A percentile compares a stretch with the other conserved stretches of the same genome.
These are phyloP conservation scores for cat (Felis catus) DNA, from an alignment of 2,113 vertebrate genomes.

Conservation along the genomic window F.catus_Fca126_mat1.0 CM031411.1:47822001-47822500, in stretches of 20 bases:
- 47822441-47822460: background rate
- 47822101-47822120: background rate
- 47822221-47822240: background rate
- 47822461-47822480: background rate
- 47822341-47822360: background rate
- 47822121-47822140: background rate
- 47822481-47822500: background rate
- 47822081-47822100: background rate
- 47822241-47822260: background rate
- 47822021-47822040: background rate
- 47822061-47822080: slow-evolving; percentile 27
- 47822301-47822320: slow-evolving; percentile 28
- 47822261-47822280: background rate
- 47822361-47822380: background rate
- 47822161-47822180: background rate
- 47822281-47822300: background rate
- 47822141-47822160: background rate
- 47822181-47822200: background rate
- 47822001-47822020: background rate
- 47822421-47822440: background rate
- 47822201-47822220: background rate
- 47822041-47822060: rapidly evolving
- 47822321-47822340: background rate
- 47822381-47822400: background rate
- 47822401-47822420: background rate